Base-by-base conservation (phyloP, 2,113 vertebrate species). In the Cettia cetti region DNA sequence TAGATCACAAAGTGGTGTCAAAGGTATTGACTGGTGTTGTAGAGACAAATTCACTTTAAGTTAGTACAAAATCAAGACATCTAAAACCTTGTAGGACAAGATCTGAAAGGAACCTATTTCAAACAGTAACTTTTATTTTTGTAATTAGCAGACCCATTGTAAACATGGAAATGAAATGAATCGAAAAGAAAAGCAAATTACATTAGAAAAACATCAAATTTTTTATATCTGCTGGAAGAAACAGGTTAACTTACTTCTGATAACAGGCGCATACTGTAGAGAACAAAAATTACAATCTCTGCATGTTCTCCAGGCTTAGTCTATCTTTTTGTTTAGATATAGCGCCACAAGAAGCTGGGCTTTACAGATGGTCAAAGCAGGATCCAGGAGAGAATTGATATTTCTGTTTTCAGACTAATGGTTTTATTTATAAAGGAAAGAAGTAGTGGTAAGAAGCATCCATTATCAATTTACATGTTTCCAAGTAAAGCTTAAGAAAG, bases 331-430 rank as follows among this genome's bases (percentile, higher is more conserved):
- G 9, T 70, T 89, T 27, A 78, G 37, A 39, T 57, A 52, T 1
- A 80, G 28, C 0, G 1, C 31, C 16, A 28, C 1, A 8, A 52
- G 14, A n/a, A 86, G 4, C 9, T 52, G n/a, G 5, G 4, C 7
- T 93, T 80, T 52, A 74, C 37, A 61, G 89, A 81, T 40, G 6
- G 50, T 24, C 15, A 14, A 42, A 42, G 22, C 18, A 75, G 47
- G 18, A 37, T 59, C 21, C 47, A 74, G n/a, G 18, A 77, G 1
- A 68, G 9, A 40, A 86, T 5, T 1, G 0, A 13, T 80, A 52
- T 92, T 92, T 69, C n/a, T 63, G 2, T 53, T 11, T 78, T 77
- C 42, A 81, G 31, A 71, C 6, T n/a, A 84, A 59, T 9, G 3
- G 9, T 30, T 27, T 69, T 89, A 60, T 23, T 56, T 75, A 45